Percentiles rank a stretch among this genome's conserved stretches.
Conservation (phyloP, 2,113 vertebrate species). For the Sinocyclocheilus rhinocerous region DNA sequence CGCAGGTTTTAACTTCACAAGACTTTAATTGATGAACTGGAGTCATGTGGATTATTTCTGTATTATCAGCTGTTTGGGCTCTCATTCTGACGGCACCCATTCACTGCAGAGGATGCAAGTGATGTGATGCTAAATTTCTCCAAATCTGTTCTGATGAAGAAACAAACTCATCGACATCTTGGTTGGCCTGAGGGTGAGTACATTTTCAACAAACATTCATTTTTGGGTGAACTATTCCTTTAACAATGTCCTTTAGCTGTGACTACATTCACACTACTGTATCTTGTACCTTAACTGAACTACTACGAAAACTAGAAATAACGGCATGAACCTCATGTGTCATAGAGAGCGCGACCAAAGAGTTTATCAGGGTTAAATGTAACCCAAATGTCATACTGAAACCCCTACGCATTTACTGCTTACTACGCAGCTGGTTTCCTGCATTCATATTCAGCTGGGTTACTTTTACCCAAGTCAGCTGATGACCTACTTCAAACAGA, state of each 20-base stretch:
- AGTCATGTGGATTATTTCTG: too few relatives aligned
- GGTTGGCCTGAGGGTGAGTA: not conserved
- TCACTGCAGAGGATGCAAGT: not conserved
- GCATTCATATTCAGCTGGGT: constrained; percentile 21
- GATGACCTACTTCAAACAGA: constrained; percentile 41
- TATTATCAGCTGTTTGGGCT: not conserved
- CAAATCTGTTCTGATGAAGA: not conserved
- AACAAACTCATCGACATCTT: not conserved
- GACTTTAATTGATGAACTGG: not conserved
- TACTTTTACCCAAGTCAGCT: constrained; percentile 30
- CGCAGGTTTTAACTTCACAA: not conserved
- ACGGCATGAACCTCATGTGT: not conserved
- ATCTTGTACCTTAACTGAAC: not conserved
- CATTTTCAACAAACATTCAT: not conserved
- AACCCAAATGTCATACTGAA: constrained; percentile 7
- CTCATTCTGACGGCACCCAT: not conserved
- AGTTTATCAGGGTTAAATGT: not conserved
- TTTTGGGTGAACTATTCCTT: not conserved
- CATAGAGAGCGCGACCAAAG: not conserved
- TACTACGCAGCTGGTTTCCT: constrained; percentile 20
- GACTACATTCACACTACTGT: not conserved
- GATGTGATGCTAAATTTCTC: not conserved
- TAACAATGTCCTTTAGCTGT: not conserved
- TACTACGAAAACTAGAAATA: not conserved
- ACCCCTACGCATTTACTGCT: not conserved